Evolutionary conservation across 1,140 invertebrate genomes (phyloP), one percentile per base, ranked within the genome.

Genomic region (Drosophila ogumai): DNA sequence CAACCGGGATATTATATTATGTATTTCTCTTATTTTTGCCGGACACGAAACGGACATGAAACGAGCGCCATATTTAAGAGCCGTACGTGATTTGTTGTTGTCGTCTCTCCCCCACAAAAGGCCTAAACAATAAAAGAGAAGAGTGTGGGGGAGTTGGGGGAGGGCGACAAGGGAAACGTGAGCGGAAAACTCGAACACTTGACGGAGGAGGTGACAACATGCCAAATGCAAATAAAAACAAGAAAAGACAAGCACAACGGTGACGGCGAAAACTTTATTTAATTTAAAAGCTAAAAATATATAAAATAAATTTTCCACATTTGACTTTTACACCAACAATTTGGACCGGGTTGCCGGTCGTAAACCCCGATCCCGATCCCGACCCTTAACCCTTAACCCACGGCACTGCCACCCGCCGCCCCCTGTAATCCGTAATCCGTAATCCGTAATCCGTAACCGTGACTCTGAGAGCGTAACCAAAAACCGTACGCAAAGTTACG

Each of bases 401-500:
- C 6, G 12, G 3, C 28, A 0, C 6, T 3, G 1, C 17, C 17
- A n/a, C n/a, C n/a, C n/a, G n/a, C 8, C 13, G 2, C 19, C 75
- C 73, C 12, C 55, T n/a, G n/a, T n/a, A n/a, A n/a, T n/a, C 41
- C 59, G 59, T 65, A 63, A 31, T 25, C 56, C 64, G 38, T 65
- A 50, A 50, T 38, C 43, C 69, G 68, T 75, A 76, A 76, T 59
- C 60, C 75, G 84, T 82, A 80, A 78, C 77, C 50, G 75, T 82
- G 73, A 68, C 31, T 40, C 32, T 28, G 50, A 38, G 54, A 82
- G 60, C 84, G 82, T 88, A 87, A 88, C 84, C 84, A 81, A 88
- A 88, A 84, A 78, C 84, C 85, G 81, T 88, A 88, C 77, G 81
- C 84, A 88, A 88, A 88, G 85, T 90, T 90, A 88, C 85, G 85